phyloP scores from a whole-genome alignment of 2,797 vertebrate species.

The Rhyacichthys aspro region DNA sequence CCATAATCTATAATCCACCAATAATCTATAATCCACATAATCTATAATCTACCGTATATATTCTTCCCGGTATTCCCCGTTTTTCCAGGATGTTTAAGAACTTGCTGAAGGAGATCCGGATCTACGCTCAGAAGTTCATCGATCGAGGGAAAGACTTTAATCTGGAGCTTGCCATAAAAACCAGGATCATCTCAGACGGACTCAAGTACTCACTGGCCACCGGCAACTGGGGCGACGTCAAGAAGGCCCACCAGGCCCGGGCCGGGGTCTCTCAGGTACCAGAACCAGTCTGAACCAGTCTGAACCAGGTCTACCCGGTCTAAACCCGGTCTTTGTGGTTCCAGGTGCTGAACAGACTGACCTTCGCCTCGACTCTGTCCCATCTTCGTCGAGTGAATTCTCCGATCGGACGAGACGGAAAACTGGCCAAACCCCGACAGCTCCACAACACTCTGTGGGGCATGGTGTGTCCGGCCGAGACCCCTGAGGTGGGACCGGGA shows the following conservation, averaged over 20 bases:
- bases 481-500: slow-evolving; percentile 88
- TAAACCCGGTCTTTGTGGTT: background rate
- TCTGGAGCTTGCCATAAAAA: slow-evolving; percentile 97
- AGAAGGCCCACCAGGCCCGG: slow-evolving; percentile 98
- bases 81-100: slow-evolving; percentile 95
- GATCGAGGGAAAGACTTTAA: slow-evolving; percentile 98
- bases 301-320: background rate
- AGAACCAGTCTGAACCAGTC: background rate
- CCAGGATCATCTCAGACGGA: slow-evolving; percentile 96
- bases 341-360: slow-evolving; percentile 95
- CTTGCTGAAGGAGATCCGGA: slow-evolving; percentile 96
- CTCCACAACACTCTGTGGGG: slow-evolving; percentile 98
- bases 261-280: slow-evolving; percentile 94
- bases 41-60: too few species aligned
- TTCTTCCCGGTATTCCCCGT: too few species aligned
- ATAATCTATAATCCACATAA: too few species aligned
- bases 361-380: slow-evolving; percentile 96
- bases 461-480: slow-evolving; percentile 99
- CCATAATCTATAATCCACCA: too few species aligned
- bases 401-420: slow-evolving; percentile 95
- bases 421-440: slow-evolving; percentile 95
- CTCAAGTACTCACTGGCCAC: slow-evolving; percentile 97
- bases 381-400: slow-evolving; percentile 96
- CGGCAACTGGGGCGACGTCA: slow-evolving; percentile 99
- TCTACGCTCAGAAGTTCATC: slow-evolving; percentile 98